Evolutionary conservation across 2,797 vertebrate genomes (phyloP).

Genomic region (Sylvia borin): DNA sequence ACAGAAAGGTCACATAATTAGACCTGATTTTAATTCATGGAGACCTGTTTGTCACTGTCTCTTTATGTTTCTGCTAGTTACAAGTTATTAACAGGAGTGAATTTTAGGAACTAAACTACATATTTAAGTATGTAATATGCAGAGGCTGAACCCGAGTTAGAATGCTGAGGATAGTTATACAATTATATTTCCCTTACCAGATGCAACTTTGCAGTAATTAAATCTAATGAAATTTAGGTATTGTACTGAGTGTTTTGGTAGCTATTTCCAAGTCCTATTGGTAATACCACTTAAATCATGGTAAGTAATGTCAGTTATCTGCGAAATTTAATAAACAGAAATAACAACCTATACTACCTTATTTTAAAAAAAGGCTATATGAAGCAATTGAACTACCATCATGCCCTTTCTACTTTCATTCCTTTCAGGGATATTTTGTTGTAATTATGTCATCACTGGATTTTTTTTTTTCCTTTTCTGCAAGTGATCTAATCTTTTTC

Average conservation of each 20-base stretch:
- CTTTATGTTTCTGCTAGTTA: slow-evolving; percentile 70
- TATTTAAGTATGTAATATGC: slow-evolving; percentile 54
- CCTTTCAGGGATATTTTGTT: slow-evolving; percentile 26
- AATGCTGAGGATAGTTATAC: slow-evolving; percentile 62
- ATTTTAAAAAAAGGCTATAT: not conserved
- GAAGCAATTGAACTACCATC: slow-evolving; percentile 1
- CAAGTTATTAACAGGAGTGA: slow-evolving; percentile 71
- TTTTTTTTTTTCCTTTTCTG: not conserved
- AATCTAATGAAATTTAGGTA: slow-evolving; percentile 63
- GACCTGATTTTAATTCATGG: slow-evolving; percentile 88
- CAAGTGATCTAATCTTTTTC: not conserved
- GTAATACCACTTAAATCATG: slow-evolving; percentile 57
- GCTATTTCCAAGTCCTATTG: slow-evolving; percentile 57
- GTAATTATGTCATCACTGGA: slow-evolving; percentile 33
- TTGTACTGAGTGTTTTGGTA: slow-evolving; percentile 66
- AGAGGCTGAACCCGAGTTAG: slow-evolving; percentile 56
- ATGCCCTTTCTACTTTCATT: slow-evolving; percentile 26
- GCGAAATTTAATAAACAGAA: slow-evolving; percentile 37
- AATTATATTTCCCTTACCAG: slow-evolving; percentile 66
- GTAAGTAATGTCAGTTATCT: slow-evolving; percentile 58
- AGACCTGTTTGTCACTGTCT: slow-evolving; percentile 77
- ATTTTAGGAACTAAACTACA: slow-evolving; percentile 66
- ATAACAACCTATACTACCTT: slow-evolving; percentile 17
- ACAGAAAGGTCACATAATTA: slow-evolving; percentile 88
- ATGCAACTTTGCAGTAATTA: slow-evolving; percentile 71